Base-by-base conservation (phyloP, 2,888 invertebrate species). In the Mimachlamys varia region DNA sequence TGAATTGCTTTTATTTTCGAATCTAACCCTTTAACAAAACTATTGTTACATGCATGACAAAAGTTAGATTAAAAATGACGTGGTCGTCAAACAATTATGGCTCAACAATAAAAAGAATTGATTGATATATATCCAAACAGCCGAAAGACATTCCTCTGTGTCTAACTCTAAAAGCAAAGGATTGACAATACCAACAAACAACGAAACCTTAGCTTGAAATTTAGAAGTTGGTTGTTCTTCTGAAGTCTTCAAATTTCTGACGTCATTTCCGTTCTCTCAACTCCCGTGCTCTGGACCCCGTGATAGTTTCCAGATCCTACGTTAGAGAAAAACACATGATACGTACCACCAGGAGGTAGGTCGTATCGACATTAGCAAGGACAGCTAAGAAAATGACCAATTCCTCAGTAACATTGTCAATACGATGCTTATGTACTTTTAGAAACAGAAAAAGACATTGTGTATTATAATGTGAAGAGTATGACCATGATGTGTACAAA, bases 261-360 rank as follows among this genome's bases (percentile, higher is more conserved):
- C 76, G 76, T 76, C 76, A 76, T 76, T 76, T 76, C 76, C 76
- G 76, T 76, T 33, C 76, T 27, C 33, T 76, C 76, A 10, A 76
- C 76, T 76, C 76, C 76, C 12, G 76, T 76, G 76, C 76, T 76
- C 76, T 76, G 76, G 76, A 76, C 76, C 76, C 76, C 76, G 22
- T 76, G 76, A 76, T 76, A 76, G 27, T 76, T 7, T 15, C 76
- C 22, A 76, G 76, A 76, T 76, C 76, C 76, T 76, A 76, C 27
- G 76, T 76, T 33, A 76, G 76, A 76, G 76, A 76, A 76, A 76
- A 76, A 76, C 76, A 76, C 33, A 76, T 76, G 76, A 76, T 76
- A 33, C 76, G 76, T 76, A 76, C 76, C 76, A 76, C 27, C 12
- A 5, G 12, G 33, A 33, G 76, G 33, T 10, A 33, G 76, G 33